Conservation (phyloP, 2,113 vertebrate genomes). For the Lampris incognitus region DNA sequence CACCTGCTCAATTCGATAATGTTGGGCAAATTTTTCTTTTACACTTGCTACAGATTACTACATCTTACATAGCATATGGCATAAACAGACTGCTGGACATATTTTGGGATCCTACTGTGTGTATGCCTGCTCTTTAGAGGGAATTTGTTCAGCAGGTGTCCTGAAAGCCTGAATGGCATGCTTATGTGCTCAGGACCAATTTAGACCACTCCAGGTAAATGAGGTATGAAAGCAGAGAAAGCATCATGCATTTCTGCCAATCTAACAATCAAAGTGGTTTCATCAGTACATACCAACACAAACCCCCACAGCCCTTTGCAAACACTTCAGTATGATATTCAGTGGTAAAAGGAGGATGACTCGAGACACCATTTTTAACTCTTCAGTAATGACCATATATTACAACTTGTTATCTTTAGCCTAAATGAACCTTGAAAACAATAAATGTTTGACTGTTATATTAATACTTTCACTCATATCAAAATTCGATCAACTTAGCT, state of each 20-base stretch:
- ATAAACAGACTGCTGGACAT: constrained; percentile 66
- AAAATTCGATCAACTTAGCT: too few species aligned
- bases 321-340: too few species aligned
- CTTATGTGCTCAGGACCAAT: constrained; percentile 71
- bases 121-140: constrained; percentile 16
- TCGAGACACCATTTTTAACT: too few species aligned
- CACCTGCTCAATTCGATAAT: constrained; percentile 74
- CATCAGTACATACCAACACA: constrained; percentile 8
- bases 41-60: constrained; percentile 58
- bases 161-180: constrained; percentile 67
- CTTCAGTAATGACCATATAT: background rate
- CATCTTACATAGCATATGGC: constrained; percentile 65
- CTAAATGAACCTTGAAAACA: background rate
- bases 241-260: constrained; percentile 42
- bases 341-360: too few species aligned
- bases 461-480: background rate
- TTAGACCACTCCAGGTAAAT: constrained; percentile 66
- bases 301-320: background rate
- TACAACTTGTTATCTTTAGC: background rate
- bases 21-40: constrained; percentile 63
- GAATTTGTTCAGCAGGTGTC: constrained; percentile 69
- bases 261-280: constrained; percentile 30
- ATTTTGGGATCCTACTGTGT: constrained; percentile 46
- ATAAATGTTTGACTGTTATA: background rate
- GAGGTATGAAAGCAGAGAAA: constrained; percentile 60